Conservation (phyloP, 2,113 vertebrate species). For the Macquaria ambigua region DNA sequence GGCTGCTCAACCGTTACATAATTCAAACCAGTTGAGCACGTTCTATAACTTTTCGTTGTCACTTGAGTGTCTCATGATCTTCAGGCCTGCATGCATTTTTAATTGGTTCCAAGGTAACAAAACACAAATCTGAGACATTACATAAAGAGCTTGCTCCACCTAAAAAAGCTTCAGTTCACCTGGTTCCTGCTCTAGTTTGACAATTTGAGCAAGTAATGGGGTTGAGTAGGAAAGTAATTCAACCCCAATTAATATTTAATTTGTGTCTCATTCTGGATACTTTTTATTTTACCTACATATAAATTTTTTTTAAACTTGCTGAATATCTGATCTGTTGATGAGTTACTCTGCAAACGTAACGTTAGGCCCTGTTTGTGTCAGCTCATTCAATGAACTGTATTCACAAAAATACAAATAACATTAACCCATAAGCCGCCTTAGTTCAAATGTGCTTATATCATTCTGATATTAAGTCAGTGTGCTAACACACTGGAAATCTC, state of each 20-base stretch:
- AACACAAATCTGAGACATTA: background rate
- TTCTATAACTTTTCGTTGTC: conserved; percentile 46
- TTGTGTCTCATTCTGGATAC: background rate
- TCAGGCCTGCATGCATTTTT: background rate
- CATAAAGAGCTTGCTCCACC: background rate
- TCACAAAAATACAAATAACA: background rate
- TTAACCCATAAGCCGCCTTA: too few relatives aligned
- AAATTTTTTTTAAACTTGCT: background rate
- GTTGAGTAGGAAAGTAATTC: background rate
- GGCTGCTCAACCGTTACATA: background rate
- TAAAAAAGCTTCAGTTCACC: too few relatives aligned
- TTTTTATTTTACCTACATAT: background rate
- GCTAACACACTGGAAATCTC: background rate
- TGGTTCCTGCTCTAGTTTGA: background rate
- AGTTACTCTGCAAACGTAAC: background rate
- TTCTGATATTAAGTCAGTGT: background rate
- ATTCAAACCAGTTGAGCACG: conserved; percentile 32
- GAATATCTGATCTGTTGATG: background rate
- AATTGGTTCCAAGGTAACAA: conserved; percentile 35
- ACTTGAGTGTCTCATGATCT: conserved; percentile 40
- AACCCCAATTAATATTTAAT: background rate
- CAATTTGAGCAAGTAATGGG: background rate
- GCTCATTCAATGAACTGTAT: background rate
- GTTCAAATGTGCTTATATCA: background rate
- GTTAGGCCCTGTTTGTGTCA: background rate